Conservation (phyloP, 30 jellyfish, hydroid and myxozoan genomes). For the Aurelia sp. region DNA sequence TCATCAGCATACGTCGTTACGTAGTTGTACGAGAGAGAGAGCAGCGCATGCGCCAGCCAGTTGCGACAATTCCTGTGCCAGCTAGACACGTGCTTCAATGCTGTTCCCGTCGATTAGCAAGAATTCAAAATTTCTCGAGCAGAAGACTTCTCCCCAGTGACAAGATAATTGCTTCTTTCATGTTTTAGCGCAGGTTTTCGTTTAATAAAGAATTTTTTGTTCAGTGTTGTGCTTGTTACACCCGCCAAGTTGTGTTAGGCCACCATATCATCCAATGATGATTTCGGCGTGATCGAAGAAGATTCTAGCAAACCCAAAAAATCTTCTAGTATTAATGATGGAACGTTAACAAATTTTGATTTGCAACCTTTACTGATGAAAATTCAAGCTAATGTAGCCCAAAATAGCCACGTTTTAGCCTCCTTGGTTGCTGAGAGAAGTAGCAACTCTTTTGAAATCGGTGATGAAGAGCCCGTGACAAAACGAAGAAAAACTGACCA, state of each 20-base stretch:
- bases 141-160: slow-evolving; percentile 1
- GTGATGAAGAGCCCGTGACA: background rate
- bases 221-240: background rate
- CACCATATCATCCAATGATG: slow-evolving; percentile 21
- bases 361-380: slow-evolving; percentile 28
- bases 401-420: slow-evolving; percentile 37
- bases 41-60: slow-evolving; percentile 56
- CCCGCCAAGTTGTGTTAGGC: background rate
- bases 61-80: slow-evolving; percentile 50
- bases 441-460: slow-evolving; percentile 15
- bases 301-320: slow-evolving; percentile 24
- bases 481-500: background rate
- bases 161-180: background rate
- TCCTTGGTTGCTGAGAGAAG: slow-evolving; percentile 32
- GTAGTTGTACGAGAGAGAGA: slow-evolving; percentile 45
- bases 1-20: slow-evolving; percentile 52
- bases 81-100: slow-evolving; percentile 24
- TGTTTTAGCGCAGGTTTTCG: background rate
- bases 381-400: slow-evolving; percentile 30
- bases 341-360: slow-evolving; percentile 14
- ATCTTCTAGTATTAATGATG: background rate
- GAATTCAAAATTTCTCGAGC: background rate
- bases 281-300: slow-evolving; percentile 29
- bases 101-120: background rate
- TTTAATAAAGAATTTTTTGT: background rate